These are phyloP conservation scores for Chrysolina haemoptera DNA, from an alignment of 2,888 invertebrate species.

Conservation along the genomic window DNA sequence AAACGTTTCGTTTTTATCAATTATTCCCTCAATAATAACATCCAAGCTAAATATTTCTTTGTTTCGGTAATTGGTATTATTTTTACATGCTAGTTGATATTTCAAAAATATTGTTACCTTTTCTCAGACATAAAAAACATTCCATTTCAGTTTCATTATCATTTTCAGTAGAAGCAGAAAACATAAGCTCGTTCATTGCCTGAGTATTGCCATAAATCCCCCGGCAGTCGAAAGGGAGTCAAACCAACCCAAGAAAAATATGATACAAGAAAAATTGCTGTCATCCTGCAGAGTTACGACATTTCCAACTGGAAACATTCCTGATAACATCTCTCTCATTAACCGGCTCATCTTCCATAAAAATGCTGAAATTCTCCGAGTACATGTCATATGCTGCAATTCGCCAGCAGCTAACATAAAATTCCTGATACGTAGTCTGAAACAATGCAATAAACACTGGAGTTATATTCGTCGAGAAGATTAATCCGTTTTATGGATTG, in stretches of 20 bases:
- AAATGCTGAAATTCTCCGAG: conserved; percentile 13
- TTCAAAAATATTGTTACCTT: too few relatives aligned
- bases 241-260: neutral
- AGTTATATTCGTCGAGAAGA: conserved; percentile 13
- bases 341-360: conserved; percentile 9
- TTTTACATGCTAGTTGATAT: too few relatives aligned
- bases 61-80: too few relatives aligned
- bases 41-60: too few relatives aligned
- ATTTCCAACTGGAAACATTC: neutral
- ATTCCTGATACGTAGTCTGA: neutral
- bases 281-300: neutral
- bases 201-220: too few relatives aligned
- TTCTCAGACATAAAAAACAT: too few relatives aligned
- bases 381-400: conserved; percentile 2
- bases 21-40: too few relatives aligned
- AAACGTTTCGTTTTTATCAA: too few relatives aligned
- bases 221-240: too few relatives aligned
- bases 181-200: too few relatives aligned
- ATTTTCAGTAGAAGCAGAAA: too few relatives aligned
- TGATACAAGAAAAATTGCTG: neutral
- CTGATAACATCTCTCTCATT: conserved; percentile 11
- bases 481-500: conserved; percentile 6
- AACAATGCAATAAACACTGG: conserved; percentile 22
- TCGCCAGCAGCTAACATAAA: neutral
- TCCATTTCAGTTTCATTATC: too few relatives aligned